Conservation (phyloP, 1,140 invertebrate species). For the Dendrolimus kikuchii region DNA sequence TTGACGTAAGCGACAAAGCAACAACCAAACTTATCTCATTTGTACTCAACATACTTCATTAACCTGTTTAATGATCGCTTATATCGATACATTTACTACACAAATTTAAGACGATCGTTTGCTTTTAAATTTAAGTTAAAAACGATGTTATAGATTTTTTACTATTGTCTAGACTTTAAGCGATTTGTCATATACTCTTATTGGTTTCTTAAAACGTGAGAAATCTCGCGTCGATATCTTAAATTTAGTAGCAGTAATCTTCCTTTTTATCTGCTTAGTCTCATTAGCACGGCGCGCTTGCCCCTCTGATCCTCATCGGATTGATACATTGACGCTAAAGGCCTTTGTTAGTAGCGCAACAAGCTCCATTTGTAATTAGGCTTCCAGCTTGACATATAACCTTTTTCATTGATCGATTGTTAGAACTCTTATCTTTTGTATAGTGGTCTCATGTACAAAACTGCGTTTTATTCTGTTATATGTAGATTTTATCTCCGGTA, state of each 20-base stretch:
- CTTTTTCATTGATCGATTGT: constrained; percentile 21
- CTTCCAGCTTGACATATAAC: constrained; percentile 17
- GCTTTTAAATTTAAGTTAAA: constrained; percentile 26
- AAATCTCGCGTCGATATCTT: too few relatives aligned
- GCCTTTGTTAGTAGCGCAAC: constrained; percentile 36
- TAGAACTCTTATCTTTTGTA: not conserved
- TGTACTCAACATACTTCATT: constrained; percentile 41
- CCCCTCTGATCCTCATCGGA: constrained; percentile 43
- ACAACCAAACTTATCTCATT: constrained; percentile 37
- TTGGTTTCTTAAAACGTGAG: too few relatives aligned
- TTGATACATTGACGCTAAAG: constrained; percentile 62
- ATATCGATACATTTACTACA: constrained; percentile 16
- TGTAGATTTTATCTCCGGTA: not conserved
- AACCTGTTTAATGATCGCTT: constrained; percentile 34
- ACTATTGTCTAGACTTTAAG: too few relatives aligned
- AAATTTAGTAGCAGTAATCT: constrained; percentile 29
- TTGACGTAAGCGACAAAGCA: constrained; percentile 36
- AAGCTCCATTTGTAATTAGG: constrained; percentile 40
- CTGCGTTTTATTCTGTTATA: too few relatives aligned
- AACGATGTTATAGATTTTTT: too few relatives aligned
- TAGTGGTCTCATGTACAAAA: too few relatives aligned
- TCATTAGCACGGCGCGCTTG: constrained; percentile 57
- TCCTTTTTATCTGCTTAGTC: constrained; percentile 47
- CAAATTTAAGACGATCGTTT: constrained; percentile 27
- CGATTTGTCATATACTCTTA: too few relatives aligned